Conservation (phyloP, 1,140 invertebrate species). For the Andricus grossulariae region DNA sequence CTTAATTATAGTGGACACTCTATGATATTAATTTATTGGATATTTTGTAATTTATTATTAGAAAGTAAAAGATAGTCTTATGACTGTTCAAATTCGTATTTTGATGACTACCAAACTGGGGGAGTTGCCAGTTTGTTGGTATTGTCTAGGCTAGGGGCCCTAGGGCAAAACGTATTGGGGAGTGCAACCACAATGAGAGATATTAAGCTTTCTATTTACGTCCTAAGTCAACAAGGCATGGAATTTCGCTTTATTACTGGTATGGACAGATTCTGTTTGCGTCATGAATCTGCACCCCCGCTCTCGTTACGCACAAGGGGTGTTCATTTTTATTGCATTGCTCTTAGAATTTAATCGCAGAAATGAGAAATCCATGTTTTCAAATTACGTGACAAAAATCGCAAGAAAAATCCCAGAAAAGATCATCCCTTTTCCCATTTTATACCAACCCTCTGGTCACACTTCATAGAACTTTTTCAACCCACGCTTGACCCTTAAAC, state of each 20-base stretch:
- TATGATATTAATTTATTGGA: too few species aligned
- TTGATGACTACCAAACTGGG: conserved; percentile 13
- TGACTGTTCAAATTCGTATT: neutral
- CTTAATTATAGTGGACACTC: too few species aligned
- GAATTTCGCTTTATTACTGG: conserved; percentile 62
- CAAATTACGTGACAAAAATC: conserved; percentile 26
- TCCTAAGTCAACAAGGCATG: conserved; percentile 63
- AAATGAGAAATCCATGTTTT: conserved; percentile 27
- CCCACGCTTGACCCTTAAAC: conserved; percentile 6
- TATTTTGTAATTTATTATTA: too few species aligned
- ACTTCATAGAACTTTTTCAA: conserved; percentile 23
- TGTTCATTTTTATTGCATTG: conserved; percentile 8
- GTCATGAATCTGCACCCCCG: conserved; percentile 23
- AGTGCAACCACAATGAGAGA: conserved; percentile 57
- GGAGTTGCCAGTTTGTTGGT: conserved; percentile 15
- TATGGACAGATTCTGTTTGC: conserved; percentile 46
- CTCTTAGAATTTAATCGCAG: neutral
- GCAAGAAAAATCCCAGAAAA: neutral
- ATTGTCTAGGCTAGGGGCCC: conserved; percentile 39
- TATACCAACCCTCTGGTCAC: neutral
- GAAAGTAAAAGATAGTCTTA: neutral
- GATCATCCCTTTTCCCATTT: conserved; percentile 6
- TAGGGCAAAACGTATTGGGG: conserved; percentile 45
- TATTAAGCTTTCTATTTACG: conserved; percentile 64
- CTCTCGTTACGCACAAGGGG: neutral